A percentile compares a stretch with the other conserved stretches of the same genome.
phyloP scores from a whole-genome alignment of 2,113 vertebrate species.

The Upupa epops region DNA sequence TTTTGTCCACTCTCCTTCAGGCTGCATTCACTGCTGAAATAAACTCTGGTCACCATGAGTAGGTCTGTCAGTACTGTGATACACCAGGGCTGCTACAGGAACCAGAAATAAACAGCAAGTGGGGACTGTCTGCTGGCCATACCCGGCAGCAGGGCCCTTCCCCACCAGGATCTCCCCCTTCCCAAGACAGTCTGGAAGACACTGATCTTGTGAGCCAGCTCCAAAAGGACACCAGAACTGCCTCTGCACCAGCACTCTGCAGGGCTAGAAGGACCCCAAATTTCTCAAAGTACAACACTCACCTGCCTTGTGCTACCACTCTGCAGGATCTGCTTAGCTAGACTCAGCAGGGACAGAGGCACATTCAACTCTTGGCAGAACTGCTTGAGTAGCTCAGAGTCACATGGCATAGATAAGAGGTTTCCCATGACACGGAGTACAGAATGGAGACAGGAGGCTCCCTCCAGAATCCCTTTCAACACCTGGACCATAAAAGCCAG shows the following conservation, averaged over 20 bases:
- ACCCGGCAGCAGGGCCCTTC: rapidly evolving
- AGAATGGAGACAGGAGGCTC: slow-evolving; percentile 71
- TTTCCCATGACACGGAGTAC: slow-evolving; percentile 78
- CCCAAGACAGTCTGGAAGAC: background rate
- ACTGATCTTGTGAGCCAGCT: background rate
- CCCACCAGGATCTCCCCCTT: background rate
- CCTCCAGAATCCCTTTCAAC: slow-evolving; percentile 73
- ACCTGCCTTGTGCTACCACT: slow-evolving; percentile 77
- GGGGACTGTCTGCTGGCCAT: background rate
- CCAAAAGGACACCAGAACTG: background rate
- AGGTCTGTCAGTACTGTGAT: slow-evolving; percentile 65
- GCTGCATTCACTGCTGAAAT: slow-evolving; percentile 70
- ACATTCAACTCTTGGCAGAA: slow-evolving; percentile 78
- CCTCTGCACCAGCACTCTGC: background rate
- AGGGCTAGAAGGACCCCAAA: background rate
- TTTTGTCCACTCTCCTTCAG: slow-evolving; percentile 45
- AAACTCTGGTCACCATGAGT: slow-evolving; percentile 61
- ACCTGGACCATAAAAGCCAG: slow-evolving; percentile 70
- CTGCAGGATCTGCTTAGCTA: slow-evolving; percentile 76
- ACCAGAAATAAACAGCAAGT: slow-evolving; percentile 13
- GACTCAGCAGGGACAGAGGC: slow-evolving; percentile 76
- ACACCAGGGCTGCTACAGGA: slow-evolving; percentile 75
- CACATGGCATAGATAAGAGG: slow-evolving; percentile 75
- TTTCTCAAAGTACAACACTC: background rate
- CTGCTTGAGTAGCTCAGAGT: slow-evolving; percentile 59